Evolutionary conservation across 1,140 invertebrate genomes (phyloP), one percentile per base, ranked within the genome.

Genomic region (Eupeodes corollae): DNA sequence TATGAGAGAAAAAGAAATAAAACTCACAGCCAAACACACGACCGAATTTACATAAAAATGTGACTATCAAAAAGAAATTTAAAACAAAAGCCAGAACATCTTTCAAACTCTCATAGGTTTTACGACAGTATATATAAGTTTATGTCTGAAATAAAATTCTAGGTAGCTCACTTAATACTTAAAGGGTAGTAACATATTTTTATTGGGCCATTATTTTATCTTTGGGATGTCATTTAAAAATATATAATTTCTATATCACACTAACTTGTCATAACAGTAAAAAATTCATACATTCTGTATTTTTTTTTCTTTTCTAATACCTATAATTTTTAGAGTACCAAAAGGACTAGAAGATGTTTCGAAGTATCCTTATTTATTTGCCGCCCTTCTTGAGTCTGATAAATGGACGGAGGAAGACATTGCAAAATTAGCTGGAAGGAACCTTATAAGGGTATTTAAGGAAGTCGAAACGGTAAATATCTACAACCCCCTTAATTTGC

Each of bases 341-440:
- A 73, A 75, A 43, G 87, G 86, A 11, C 68, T 91, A 50, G 87
- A 90, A 65, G 87, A 91, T 67, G 86, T 88, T 5, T 88, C 85
- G 30, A 84, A 79, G 59, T 91, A 88, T 69, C 87, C 87, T 3
- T 75, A 82, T 54, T 71, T 91, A 41, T 86, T 81, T 58, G 79
- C 79, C 2, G 74, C 80, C 47, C 67, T 84, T 10, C 66, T 83
- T 38, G 75, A 77, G 51, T 78, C 77, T 41, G 78, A 79, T 30
- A 75, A 76, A 48, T 89, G 84, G 84, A 77, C 75, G 33, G 75
- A 84, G 21, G 76, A 79, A 49, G 82, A 88, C 54, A 70, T 89
- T 50, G 82, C 81, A 62, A 87, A 88, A 67, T 61, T 89, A 43
- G 83, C 84, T 48, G 85, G 84, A 9, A 72, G 77, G 31, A 89